These are phyloP conservation scores for Amphimallon solstitiale DNA, from an alignment of 2,888 invertebrate genomes.

Conservation along the genomic window DNA sequence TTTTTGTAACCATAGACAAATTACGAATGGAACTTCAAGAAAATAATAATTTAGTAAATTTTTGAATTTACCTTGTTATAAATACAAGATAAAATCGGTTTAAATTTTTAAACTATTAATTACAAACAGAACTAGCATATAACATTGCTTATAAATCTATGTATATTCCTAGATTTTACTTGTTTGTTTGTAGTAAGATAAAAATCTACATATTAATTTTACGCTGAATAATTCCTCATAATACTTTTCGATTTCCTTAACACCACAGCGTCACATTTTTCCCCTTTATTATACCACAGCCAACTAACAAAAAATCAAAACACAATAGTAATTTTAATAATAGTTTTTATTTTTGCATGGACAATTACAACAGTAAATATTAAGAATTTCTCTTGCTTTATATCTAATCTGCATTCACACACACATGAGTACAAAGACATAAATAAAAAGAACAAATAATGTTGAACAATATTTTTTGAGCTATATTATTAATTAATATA, in stretches of 20 bases:
- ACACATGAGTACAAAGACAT: conserved; percentile 61
- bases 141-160: too few relatives aligned
- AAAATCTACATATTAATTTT: neutral
- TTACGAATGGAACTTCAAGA: too few relatives aligned
- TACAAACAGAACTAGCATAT: too few relatives aligned
- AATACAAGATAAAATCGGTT: too few relatives aligned
- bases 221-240: neutral
- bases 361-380: conserved; percentile 65
- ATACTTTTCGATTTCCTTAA: neutral
- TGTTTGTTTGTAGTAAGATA: too few relatives aligned
- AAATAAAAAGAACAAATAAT: conserved; percentile 61
- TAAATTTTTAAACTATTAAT: too few relatives aligned
- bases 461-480: conserved; percentile 60
- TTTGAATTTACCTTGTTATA: too few relatives aligned
- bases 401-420: conserved; percentile 57
- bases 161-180: too few relatives aligned
- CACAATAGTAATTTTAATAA: conserved; percentile 48
- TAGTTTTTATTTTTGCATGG: conserved; percentile 61
- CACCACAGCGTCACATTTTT: neutral
- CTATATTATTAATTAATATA: conserved; percentile 60
- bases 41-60: too few relatives aligned
- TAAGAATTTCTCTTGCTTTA: conserved; percentile 54
- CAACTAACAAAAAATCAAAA: conserved; percentile 19
- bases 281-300: neutral
- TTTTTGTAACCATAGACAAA: too few relatives aligned